Percentiles rank a stretch among this genome's conserved stretches.
These are phyloP conservation scores for Menura novaehollandiae DNA, from an alignment of 2,113 vertebrate species.

Conservation along the genomic window DNA sequence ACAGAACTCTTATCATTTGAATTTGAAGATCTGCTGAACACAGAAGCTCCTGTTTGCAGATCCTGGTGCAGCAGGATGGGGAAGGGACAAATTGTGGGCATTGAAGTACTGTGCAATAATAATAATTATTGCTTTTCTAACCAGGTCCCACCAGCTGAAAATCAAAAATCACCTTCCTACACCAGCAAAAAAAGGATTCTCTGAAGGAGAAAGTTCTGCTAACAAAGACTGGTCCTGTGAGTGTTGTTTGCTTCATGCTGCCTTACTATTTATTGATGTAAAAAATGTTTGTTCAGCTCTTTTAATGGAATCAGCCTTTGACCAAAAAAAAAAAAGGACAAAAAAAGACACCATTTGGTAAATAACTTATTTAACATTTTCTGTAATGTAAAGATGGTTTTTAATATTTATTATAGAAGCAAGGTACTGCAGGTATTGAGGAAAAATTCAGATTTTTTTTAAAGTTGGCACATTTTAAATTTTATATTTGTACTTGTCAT, in stretches of 20 bases:
- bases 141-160: conserved; percentile 60
- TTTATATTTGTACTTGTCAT: conserved; percentile 35
- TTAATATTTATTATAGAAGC: conserved; percentile 60
- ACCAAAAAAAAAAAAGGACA: not conserved
- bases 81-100: not conserved
- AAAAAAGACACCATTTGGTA: not conserved
- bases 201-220: conserved; percentile 34
- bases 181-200: conserved; percentile 66
- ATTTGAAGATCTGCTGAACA: not conserved
- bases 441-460: not conserved
- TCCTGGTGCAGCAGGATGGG: not conserved
- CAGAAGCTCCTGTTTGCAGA: not conserved
- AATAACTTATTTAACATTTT: conserved; percentile 60
- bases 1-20: not conserved
- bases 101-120: not conserved
- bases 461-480: not conserved
- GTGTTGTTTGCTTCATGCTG: conserved; percentile 1
- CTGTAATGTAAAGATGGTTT: conserved; percentile 24
- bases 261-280: conserved; percentile 17
- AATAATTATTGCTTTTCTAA: not conserved
- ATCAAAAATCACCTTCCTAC: conserved; percentile 45
- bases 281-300: not conserved
- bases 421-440: conserved; percentile 19
- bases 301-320: not conserved
- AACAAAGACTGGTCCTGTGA: conserved; percentile 19